Conservation (phyloP, 2,797 vertebrate genomes). For the Leptodactylus fallax region DNA sequence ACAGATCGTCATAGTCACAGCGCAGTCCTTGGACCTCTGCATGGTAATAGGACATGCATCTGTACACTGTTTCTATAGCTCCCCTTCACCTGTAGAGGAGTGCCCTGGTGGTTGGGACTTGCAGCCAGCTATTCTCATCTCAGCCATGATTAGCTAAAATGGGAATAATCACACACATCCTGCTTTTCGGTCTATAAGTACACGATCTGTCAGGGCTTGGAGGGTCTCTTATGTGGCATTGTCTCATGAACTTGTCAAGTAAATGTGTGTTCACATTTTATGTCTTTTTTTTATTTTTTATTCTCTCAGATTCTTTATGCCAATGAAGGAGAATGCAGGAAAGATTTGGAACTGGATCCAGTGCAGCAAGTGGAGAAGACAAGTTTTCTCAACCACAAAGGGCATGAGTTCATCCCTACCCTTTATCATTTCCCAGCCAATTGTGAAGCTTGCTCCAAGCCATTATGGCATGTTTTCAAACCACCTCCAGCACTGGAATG, state of each 20-base stretch:
- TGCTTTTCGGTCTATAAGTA: too few relatives aligned
- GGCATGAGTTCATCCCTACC: conserved; percentile 98
- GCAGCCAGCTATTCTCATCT: too few relatives aligned
- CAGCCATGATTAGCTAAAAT: too few relatives aligned
- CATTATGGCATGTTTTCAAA: conserved; percentile 98
- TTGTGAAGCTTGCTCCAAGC: conserved; percentile 98
- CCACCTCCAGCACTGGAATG: conserved; percentile 96
- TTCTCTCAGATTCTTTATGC: conserved; percentile 91
- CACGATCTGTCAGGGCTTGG: not conserved
- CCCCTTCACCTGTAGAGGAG: too few relatives aligned
- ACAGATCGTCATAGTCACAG: too few relatives aligned
- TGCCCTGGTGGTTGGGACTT: too few relatives aligned
- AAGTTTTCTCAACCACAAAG: conserved; percentile 96
- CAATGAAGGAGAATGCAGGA: conserved; percentile 98
- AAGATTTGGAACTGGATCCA: conserved; percentile 90
- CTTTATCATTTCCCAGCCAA: conserved; percentile 98
- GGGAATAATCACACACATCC: too few relatives aligned
- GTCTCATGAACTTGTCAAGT: not conserved
- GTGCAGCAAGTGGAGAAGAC: conserved; percentile 91
- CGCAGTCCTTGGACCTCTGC: too few relatives aligned
- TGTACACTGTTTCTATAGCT: too few relatives aligned
- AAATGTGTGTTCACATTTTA: too few relatives aligned
- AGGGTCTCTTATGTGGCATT: not conserved
- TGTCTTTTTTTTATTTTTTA: too few relatives aligned
- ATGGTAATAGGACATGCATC: too few relatives aligned